Evolutionary conservation across 2,113 vertebrate species (phyloP), one percentile per base, ranked within the genome.

Genomic region (Cygnus atratus): DNA sequence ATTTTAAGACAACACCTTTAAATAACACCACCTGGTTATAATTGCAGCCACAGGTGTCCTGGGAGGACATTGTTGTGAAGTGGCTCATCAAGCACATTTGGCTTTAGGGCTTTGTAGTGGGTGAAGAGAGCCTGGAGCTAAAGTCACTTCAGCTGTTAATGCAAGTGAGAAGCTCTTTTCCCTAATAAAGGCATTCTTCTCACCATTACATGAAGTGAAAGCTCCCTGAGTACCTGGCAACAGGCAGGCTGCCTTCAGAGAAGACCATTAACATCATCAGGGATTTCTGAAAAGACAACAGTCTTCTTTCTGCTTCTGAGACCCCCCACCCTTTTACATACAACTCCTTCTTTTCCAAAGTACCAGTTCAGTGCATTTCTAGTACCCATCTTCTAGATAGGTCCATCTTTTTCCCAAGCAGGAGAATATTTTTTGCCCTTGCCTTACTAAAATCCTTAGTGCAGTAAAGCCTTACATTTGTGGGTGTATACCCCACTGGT

Each of bases 11-110:
- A 89, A 39, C 77, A 80, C 72, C 55, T 3, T 6, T 57, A 92
- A 83, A 85, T 90, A 57, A 20, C 50, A 85, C 71, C 57, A 77
- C 87, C 84, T 92, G 79, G 16, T 85, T 95, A 6, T 91, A 91
- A 86, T 8, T 88, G 61, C 61, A 88, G 78, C 84, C 79, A 85
- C 37, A 28, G 65, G 72, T 90, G 63, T 78, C 76, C 93, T 95
- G 58, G 52, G 72, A 88, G 82, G 46, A 87, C 67, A 6, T 88
- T 57, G 67, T 21, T 87, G 63, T 88, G 84, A 91, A 67, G 75
- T 5, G 11, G 57, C 50, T 72, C 5, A 43, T 94, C 67, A 90
- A 87, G 70, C 78, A 85, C 50, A 20, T 35, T 90, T 83, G n/a
- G 33, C 6, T 91, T 92, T 88, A 91, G 68, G 20, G 55, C 88